Evolutionary conservation across 2,113 vertebrate genomes (phyloP).

Genomic region (Mirounga angustirostris): DNA sequence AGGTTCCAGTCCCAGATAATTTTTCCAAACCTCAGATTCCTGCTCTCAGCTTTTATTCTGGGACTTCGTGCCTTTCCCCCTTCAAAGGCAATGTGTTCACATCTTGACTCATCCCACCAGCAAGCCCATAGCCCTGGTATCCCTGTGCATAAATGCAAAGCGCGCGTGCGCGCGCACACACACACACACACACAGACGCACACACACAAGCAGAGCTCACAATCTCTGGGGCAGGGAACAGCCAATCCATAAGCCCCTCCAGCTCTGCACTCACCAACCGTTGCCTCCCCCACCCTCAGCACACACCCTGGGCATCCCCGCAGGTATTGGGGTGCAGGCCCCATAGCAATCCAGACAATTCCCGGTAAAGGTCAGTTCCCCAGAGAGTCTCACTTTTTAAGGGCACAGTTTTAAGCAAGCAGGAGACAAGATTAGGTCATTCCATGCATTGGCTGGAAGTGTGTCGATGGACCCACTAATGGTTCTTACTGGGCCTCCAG

Average conservation of each 20-base stretch:
- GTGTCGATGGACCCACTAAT: not conserved
- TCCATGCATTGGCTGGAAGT: not conserved
- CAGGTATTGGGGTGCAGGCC: not conserved
- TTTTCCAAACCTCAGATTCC: not conserved
- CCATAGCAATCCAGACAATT: not conserved
- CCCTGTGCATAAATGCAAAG: not conserved
- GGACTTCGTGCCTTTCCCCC: not conserved
- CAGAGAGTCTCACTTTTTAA: not conserved
- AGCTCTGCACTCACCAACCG: not conserved
- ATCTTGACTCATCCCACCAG: not conserved
- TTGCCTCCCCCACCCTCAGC: not conserved
- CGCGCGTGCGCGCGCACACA: no score
- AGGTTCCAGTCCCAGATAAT: not conserved
- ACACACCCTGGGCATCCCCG: rapidly evolving
- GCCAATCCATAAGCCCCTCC: not conserved
- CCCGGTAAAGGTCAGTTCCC: not conserved
- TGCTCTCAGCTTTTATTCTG: not conserved
- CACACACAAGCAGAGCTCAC: not conserved
- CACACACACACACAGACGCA: no score
- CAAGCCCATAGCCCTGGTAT: not conserved
- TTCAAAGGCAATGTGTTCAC: not conserved
- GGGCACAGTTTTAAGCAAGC: not conserved
- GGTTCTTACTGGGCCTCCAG: not conserved
- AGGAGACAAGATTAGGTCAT: not conserved
- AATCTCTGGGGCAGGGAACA: not conserved